Percentiles rank a stretch among this genome's conserved stretches.
Conservation (phyloP, 2,888 invertebrate species). For the Caenorhabditis doughertyi region DNA sequence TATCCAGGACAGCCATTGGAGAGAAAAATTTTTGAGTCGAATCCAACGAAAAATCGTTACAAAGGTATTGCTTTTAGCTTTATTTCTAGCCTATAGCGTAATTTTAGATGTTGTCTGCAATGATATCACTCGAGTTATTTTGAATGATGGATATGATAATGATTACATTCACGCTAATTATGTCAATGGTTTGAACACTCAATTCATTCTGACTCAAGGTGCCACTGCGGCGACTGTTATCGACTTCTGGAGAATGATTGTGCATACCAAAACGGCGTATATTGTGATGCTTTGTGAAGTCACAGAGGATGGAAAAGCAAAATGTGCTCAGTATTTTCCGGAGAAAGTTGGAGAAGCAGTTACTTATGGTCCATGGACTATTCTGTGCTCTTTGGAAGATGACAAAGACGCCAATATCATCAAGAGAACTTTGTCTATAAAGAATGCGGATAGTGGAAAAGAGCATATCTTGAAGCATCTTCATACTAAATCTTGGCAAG, state of each 20-base stretch:
- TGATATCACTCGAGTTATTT: conserved; percentile 57
- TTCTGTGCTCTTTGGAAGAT: conserved; percentile 44
- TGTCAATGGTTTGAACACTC: conserved; percentile 54
- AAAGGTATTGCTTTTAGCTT: conserved; percentile 28
- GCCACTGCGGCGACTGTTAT: conserved; percentile 36
- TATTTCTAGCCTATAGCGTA: conserved; percentile 50
- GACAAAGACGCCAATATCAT: conserved; percentile 51
- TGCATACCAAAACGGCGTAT: conserved; percentile 46
- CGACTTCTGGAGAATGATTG: conserved; percentile 65
- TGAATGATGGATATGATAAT: conserved; percentile 53
- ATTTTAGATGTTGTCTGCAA: conserved; percentile 60
- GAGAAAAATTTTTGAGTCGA: conserved; percentile 57
- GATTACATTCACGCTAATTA: conserved; percentile 67
- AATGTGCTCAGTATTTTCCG: conserved; percentile 61
- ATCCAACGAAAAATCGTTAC: conserved; percentile 62
- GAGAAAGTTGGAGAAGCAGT: conserved; percentile 40
- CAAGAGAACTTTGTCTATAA: conserved; percentile 41
- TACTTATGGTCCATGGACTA: conserved; percentile 37
- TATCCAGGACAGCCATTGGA: conserved; percentile 53
- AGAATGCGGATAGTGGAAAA: conserved; percentile 36
- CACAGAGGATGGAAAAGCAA: conserved; percentile 54
- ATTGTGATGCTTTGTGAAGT: conserved; percentile 66
- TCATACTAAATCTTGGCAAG: conserved; percentile 56
- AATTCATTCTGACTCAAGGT: conserved; percentile 59
- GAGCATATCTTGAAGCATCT: conserved; percentile 50